Percentiles rank a stretch among this genome's conserved stretches.
Evolutionary conservation across 2,888 invertebrate genomes (phyloP).

Genomic region (Venustoraphidia nigricollis): DNA sequence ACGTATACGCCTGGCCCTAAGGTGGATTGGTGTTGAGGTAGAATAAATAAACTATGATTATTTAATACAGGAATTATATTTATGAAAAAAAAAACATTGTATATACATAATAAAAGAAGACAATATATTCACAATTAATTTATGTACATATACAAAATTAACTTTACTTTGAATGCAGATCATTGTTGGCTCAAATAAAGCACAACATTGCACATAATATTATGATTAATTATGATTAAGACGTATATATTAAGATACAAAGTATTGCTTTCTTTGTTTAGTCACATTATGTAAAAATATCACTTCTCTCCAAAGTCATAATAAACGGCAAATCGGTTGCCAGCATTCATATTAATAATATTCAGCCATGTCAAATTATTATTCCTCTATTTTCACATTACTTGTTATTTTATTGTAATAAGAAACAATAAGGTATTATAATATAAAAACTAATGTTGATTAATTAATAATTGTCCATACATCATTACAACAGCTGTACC

Average conservation of each 20-base stretch:
- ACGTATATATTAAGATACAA: conserved; percentile 43
- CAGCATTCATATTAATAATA: neutral
- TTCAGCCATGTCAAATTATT: too few relatives aligned
- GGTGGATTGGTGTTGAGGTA: too few relatives aligned
- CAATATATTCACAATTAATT: conserved; percentile 31
- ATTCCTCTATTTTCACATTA: too few relatives aligned
- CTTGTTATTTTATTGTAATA: too few relatives aligned
- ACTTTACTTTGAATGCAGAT: conserved; percentile 5
- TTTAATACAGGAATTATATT: conserved; percentile 28
- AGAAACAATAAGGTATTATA: too few relatives aligned
- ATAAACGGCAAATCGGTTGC: conserved; percentile 11
- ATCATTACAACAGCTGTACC: conserved; percentile 31
- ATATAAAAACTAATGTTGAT: conserved; percentile 1
- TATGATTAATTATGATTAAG: conserved; percentile 31
- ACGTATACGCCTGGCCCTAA: too few relatives aligned
- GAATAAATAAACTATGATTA: conserved; percentile 1
- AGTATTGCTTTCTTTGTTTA: conserved; percentile 63
- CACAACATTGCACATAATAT: conserved; percentile 26
- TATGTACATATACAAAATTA: conserved; percentile 22
- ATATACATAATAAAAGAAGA: conserved; percentile 29
- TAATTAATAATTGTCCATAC: conserved; percentile 20
- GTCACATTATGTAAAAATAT: conserved; percentile 56
- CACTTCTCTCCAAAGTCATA: conserved; percentile 25
- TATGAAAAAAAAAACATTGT: conserved; percentile 32
- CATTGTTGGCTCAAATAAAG: conserved; percentile 4